Evolutionary conservation across 2,888 invertebrate species (phyloP), one percentile per base, ranked within the genome.

Genomic region (Synanthedon tipuliformis): DNA sequence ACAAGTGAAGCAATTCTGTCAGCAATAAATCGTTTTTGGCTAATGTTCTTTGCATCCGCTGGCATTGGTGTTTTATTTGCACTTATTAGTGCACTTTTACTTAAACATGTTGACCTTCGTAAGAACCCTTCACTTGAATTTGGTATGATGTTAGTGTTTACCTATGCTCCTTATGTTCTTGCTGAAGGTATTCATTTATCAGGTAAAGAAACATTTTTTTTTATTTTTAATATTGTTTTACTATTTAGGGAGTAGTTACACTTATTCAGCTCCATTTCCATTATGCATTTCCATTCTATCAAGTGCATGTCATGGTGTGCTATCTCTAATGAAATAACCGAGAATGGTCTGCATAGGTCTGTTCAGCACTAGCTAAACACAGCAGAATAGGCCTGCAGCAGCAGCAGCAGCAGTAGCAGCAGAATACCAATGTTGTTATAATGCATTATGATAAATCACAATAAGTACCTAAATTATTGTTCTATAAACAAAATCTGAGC

Each of bases 41-140:
- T 96, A 59, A 98, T 99, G 96, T 99, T 99, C 78, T 97, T 99
- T 86, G 98, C 97, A 7, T 99, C 99, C 1, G 98, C 99, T 54
- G 95, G 95, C 41, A 97, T 99, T 61, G 99, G 99, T 18, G 96
- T 97, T 1, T 89, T 95, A 13, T 97, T 97, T 88, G 99, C 98
- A 48, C 89, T 99, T 23, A 91, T 96, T 41, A 98, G 97, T 81
- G 97, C 98, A 40, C 83, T 98, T 52, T 78, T 98, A 48, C 87
- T 99, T 50, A 99, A 99, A 82, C 97, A 98, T 88, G 93, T 99
- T 57, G 98, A 99, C 85, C 88, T 99, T 55, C 89, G 98, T 53
- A 98, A 97, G 75, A 97, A 99, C 86, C 99, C 99, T 0, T 99
- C 99, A 5, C 87, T 99, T 56, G 99, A 99, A 82, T 97, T 99